phyloP scores from a whole-genome alignment of 2,797 vertebrate species.

The Mionectes olivaceus region DNA sequence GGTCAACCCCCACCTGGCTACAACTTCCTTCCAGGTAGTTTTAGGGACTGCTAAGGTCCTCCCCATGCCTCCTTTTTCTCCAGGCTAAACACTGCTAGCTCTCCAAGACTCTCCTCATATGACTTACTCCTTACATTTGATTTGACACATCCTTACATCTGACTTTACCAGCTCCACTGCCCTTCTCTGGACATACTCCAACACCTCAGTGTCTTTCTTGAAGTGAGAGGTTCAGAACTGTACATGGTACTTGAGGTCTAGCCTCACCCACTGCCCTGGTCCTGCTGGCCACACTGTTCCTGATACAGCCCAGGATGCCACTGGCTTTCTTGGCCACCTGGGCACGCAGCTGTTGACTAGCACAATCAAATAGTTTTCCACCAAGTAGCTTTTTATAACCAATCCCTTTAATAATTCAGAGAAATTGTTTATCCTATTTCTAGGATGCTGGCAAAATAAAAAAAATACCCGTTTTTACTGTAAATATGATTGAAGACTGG shows the following conservation, averaged over 20 bases:
- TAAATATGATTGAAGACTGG: background rate
- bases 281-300: background rate
- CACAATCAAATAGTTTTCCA: background rate
- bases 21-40: background rate
- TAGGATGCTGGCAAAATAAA: constrained; percentile 19
- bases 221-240: background rate
- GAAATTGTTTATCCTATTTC: constrained; percentile 24
- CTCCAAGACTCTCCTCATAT: background rate
- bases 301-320: background rate
- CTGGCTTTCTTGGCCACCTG: background rate
- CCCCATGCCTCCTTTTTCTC: background rate
- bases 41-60: no score
- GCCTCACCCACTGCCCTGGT: background rate
- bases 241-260: background rate
- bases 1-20: background rate
- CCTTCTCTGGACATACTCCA: background rate
- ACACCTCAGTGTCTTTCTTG: background rate
- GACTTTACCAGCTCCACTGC: background rate
- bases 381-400: constrained; percentile 1
- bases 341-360: background rate
- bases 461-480: background rate
- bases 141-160: background rate
- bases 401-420: constrained; percentile 70
- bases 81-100: background rate
- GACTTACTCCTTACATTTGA: background rate